phyloP scores from a whole-genome alignment of 2,113 vertebrate species.

The Rhynchomys soricoides region DNA sequence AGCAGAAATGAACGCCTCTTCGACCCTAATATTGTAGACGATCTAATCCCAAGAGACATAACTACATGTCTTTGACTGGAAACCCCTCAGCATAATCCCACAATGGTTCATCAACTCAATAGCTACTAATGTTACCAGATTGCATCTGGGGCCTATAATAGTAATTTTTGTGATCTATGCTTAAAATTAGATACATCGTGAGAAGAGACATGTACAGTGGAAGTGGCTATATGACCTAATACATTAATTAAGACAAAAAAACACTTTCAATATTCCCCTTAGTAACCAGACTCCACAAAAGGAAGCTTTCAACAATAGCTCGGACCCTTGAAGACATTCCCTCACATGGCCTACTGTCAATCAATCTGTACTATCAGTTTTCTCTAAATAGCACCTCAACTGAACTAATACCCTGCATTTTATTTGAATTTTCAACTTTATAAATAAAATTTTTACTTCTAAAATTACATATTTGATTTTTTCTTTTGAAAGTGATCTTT shows the following conservation, averaged over 20 bases:
- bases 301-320: not conserved
- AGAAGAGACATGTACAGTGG: not conserved
- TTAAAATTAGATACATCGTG: not conserved
- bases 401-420: not conserved
- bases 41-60: not conserved
- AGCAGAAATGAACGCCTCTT: not conserved
- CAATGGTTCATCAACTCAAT: not conserved
- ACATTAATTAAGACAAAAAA: not conserved
- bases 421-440: not conserved
- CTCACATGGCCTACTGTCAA: not conserved
- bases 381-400: not conserved
- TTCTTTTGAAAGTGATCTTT: not conserved
- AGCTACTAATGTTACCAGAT: not conserved
- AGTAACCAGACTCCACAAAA: not conserved
- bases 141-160: not conserved
- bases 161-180: not conserved
- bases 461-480: not conserved
- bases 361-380: not conserved
- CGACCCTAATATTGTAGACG: not conserved
- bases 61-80: not conserved
- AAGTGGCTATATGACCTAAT: not conserved
- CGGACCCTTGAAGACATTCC: not conserved
- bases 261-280: not conserved
- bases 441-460: not conserved
- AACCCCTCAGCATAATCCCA: not conserved